Conservation (phyloP, 2,797 vertebrate species). For the Sebastes jordani region DNA sequence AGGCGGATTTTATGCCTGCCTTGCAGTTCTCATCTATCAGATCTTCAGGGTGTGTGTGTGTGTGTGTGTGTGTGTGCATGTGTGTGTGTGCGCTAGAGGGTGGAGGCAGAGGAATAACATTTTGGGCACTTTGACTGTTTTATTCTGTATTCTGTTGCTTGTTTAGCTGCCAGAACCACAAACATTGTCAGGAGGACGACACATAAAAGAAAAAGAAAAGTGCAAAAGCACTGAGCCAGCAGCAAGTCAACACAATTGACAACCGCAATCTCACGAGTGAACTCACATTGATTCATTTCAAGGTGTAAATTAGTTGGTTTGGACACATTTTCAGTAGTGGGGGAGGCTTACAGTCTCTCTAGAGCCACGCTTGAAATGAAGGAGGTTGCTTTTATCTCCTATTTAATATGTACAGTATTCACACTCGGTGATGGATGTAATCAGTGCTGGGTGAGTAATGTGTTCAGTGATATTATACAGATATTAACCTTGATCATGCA, state of each 20-base stretch:
- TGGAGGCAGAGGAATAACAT: constrained; percentile 48
- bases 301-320: constrained; percentile 45
- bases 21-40: constrained; percentile 68
- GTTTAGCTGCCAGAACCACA: constrained; percentile 53
- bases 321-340: constrained; percentile 14
- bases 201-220: constrained; percentile 43
- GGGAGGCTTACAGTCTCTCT: background rate
- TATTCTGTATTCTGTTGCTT: constrained; percentile 51
- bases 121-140: constrained; percentile 65
- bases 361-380: background rate
- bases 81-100: background rate
- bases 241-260: constrained; percentile 46
- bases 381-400: constrained; percentile 10
- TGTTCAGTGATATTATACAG: background rate
- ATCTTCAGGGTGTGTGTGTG: constrained; percentile 48
- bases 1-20: constrained; percentile 61
- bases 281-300: constrained; percentile 48
- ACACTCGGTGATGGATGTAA: background rate
- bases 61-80: constrained; percentile 18
- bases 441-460: background rate
- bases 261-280: constrained; percentile 39
- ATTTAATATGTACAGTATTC: background rate
- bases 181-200: constrained; percentile 50
- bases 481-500: background rate
- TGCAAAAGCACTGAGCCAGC: constrained; percentile 48